phyloP scores from a whole-genome alignment of 2,113 vertebrate species.

The Gavialis gangeticus region DNA sequence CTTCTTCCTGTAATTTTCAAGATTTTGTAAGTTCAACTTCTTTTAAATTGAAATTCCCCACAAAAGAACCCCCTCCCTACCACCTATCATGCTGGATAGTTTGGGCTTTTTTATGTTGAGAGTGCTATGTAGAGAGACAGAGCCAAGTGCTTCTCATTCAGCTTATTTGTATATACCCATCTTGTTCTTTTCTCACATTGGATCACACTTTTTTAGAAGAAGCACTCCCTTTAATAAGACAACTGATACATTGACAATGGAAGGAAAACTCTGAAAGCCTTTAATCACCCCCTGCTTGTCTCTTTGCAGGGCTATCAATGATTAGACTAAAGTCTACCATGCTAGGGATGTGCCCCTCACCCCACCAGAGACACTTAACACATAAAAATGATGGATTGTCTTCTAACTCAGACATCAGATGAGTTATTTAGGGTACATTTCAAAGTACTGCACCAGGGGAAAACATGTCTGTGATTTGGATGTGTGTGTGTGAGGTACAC shows the following conservation, averaged over 20 bases:
- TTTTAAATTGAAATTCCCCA: neutral
- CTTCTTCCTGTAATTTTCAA: neutral
- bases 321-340: neutral
- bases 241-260: rapidly evolving
- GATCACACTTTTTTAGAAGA: neutral
- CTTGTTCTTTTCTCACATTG: neutral
- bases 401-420: constrained; percentile 9
- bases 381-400: constrained; percentile 55
- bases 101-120: neutral
- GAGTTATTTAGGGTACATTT: neutral
- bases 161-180: too few relatives aligned
- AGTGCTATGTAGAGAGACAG: neutral
- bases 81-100: neutral
- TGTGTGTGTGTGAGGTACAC: rapidly evolving
- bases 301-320: neutral
- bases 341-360: neutral
- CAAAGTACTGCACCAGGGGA: neutral
- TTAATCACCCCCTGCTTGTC: neutral
- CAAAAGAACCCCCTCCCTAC: neutral
- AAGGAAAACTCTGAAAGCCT: neutral
- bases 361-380: neutral
- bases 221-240: rapidly evolving
- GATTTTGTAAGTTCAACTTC: neutral
- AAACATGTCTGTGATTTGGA: neutral
- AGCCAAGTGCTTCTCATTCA: neutral